A percentile compares a stretch with the other conserved stretches of the same genome.
Evolutionary conservation across 2,888 invertebrate genomes (phyloP).

Genomic region (Sialis lutaria): DNA sequence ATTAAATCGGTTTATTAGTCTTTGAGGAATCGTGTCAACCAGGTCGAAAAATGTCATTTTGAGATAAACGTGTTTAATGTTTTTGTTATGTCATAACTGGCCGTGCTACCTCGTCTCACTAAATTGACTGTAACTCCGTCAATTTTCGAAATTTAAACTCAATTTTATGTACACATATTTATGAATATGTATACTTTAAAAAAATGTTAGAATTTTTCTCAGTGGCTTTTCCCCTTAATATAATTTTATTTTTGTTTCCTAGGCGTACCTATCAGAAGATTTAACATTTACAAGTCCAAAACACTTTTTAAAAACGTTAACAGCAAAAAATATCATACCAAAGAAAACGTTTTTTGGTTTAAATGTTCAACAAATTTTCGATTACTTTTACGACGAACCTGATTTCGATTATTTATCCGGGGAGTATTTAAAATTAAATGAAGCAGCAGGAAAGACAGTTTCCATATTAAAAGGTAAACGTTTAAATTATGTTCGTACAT

Average conservation of each 20-base stretch:
- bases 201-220: no score
- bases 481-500: neutral
- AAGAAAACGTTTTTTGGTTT: conserved; percentile 18
- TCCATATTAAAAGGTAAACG: conserved; percentile 18
- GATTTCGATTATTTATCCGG: conserved; percentile 4
- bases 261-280: conserved; percentile 17
- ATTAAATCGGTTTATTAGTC: no score
- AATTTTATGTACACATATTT: no score
- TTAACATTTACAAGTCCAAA: conserved; percentile 15
- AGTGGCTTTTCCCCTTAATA: no score
- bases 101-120: no score
- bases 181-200: no score
- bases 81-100: no score
- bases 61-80: no score
- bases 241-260: conserved; percentile 9
- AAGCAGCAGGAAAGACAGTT: conserved; percentile 15
- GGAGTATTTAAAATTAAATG: conserved; percentile 3
- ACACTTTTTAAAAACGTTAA: conserved; percentile 17
- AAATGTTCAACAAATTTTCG: conserved; percentile 18
- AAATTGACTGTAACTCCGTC: no score
- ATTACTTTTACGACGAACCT: conserved; percentile 13
- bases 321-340: conserved; percentile 18
- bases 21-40: no score
- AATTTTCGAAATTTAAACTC: no score
- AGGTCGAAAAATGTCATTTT: no score